Base-by-base conservation (phyloP, 2,888 invertebrate species). In the Dolichopus griseipennis region DNA sequence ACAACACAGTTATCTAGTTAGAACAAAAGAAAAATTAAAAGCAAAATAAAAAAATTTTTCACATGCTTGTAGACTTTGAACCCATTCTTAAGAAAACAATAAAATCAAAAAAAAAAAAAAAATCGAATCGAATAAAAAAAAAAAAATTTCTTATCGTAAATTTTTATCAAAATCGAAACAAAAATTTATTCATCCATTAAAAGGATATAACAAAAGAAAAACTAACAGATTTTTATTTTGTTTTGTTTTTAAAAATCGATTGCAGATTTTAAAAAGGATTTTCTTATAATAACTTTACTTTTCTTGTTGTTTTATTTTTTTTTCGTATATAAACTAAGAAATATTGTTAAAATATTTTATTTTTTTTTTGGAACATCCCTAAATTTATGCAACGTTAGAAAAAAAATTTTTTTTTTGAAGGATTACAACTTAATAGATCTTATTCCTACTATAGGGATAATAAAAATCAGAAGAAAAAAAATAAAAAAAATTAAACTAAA, bases 141-240 rank as follows among this genome's bases (percentile, higher is more conserved):
- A 18, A 52, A 3, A 52, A 6, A 6, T 52, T 52, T n/a, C n/a
- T n/a, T 52, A 52, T 52, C 52, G 18, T 12, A 18, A 18, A n/a
- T 52, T 52, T 52, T 52, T 52, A 52, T 52, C 52, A n/a, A 52
- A 52, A 52, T 52, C 52, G 15, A 52, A 52, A 52, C 18, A 52
- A 52, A 27, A 52, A 52, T 52, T 52, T 52, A 52, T 52, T 52
- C 52, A 52, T 52, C 52, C 52, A 52, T 52, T 52, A 52, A 52
- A 52, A 52, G 52, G 52, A 52, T 52, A 52, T 52, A 52, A 52
- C 6, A 52, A 52, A 18, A 18, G n/a, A 15, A 52, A 52, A 52
- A 52, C n/a, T 27, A 52, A 52, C 52, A 18, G 8, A 15, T 12
- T 15, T 27, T 27, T 52, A 18, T 52, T 18, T 52, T 52, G 52